phyloP scores from a whole-genome alignment of 2,113 vertebrate species.

The Brachyistius frenatus region DNA sequence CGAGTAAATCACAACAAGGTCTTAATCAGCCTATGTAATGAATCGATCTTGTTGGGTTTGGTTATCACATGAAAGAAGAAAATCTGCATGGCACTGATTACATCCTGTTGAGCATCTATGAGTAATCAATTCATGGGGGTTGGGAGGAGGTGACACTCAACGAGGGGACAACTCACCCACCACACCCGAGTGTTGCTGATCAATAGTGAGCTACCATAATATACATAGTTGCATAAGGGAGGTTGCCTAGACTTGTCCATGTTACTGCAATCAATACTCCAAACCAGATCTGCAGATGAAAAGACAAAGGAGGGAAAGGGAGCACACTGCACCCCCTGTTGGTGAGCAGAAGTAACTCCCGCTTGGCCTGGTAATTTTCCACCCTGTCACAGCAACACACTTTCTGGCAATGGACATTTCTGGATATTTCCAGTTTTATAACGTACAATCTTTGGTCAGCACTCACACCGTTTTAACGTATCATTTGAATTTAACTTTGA shows the following conservation, averaged over 20 bases:
- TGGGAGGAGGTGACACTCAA: conserved; percentile 36
- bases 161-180: conserved; percentile 16
- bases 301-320: not conserved
- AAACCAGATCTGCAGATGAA: not conserved
- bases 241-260: conserved; percentile 47
- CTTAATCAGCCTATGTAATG: not conserved
- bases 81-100: not conserved
- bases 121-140: conserved; percentile 35
- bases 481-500: not conserved
- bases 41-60: not conserved
- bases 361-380: conserved; percentile 72
- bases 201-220: conserved; percentile 19
- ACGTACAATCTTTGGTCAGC: not conserved
- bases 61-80: conserved; percentile 34
- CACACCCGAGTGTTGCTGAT: conserved; percentile 27
- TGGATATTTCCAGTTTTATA: conserved; percentile 49
- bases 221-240: conserved; percentile 32
- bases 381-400: conserved; percentile 11
- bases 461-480: not conserved
- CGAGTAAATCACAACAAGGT: conserved; percentile 2
- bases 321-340: conserved; percentile 58
- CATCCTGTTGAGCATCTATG: conserved; percentile 12
- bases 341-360: conserved; percentile 16
- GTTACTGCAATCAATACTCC: conserved; percentile 13
- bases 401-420: conserved; percentile 43